phyloP scores from a whole-genome alignment of 2,888 invertebrate genomes.

The Volucella zonaria region DNA sequence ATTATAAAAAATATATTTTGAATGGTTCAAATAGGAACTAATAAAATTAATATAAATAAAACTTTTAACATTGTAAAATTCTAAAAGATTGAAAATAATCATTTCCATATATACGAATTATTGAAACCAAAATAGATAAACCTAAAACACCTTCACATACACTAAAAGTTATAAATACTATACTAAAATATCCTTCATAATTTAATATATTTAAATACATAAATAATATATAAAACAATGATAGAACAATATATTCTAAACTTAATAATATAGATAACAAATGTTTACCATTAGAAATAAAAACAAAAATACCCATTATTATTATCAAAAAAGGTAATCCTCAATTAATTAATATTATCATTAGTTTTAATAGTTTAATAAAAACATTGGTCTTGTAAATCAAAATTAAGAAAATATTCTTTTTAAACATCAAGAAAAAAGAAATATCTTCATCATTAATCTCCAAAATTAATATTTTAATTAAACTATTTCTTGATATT shows the following conservation, averaged over 20 bases:
- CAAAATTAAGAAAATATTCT: too few species aligned
- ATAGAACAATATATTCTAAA: constrained; percentile 85
- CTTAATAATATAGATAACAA: constrained; percentile 85
- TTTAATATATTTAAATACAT: constrained; percentile 83
- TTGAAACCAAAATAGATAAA: constrained; percentile 85
- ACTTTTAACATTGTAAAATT: constrained; percentile 85
- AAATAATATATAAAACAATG: constrained; percentile 84
- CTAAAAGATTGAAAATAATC: constrained; percentile 80
- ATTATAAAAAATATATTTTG: constrained; percentile 84
- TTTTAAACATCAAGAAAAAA: too few species aligned
- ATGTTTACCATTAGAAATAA: constrained; percentile 85
- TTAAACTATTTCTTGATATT: too few species aligned
- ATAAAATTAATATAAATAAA: constrained; percentile 83
- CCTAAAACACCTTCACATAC: constrained; percentile 87
- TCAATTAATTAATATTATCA: too few species aligned
- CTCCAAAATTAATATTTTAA: too few species aligned
- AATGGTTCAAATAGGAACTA: constrained; percentile 84
- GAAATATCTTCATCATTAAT: too few species aligned
- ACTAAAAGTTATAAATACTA: constrained; percentile 86
- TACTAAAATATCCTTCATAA: constrained; percentile 84
- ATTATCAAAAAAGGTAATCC: constrained; percentile 78
- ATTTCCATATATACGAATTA: constrained; percentile 85
- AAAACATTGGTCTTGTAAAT: too few species aligned
- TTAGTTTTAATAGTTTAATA: too few species aligned
- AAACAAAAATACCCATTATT: constrained; percentile 84